Base-by-base conservation (phyloP, 2,113 vertebrate species). In the Phaethornis superciliosus region DNA sequence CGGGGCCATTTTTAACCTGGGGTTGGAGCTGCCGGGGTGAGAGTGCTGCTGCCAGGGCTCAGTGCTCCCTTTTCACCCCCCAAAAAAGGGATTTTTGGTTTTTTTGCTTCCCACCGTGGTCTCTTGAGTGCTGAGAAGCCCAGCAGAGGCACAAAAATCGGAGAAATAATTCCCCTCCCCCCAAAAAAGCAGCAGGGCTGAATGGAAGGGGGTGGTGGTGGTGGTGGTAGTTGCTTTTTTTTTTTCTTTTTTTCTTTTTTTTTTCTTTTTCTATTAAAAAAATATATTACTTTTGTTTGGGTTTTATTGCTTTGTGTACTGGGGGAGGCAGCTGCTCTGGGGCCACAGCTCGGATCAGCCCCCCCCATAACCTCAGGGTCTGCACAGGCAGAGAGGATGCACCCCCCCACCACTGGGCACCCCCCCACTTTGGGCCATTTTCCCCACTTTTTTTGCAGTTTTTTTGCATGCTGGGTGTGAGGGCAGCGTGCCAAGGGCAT, bases 301-400 rank as follows among this genome's bases (percentile, higher is more conserved):
- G 7, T 47, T 47, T 47, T 47, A 47, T 17, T 20, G 18, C 46
- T 47, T 47, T 20, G 19, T 19, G 19, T 47, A 20, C 46, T 51
- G 64, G 65, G 35, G 63, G 82, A 18, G 24, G 56, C n/a, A 40
- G 30, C 65, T 40, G 74, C 84, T 70, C n/a, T 12, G 9, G 69
- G 59, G 21, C 12, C 51, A 51, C 46, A 18, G 46, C 46, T 46
- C 46, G 3, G 17, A 19, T 19, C 79, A 47, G n/a, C 28, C n/a
- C 63, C 85, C 85, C 83, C 78, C 30, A 12, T 18, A 82, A 82
- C 71, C 91, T 91, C 91, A 93, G 91, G 91, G 91, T 81, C 70
- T 85, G 83, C 17, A 0, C 1, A 0, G 2, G 58, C 84, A 65
- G 69, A 62, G 71, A 17, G 47, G 33, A 10, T 4, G 15, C 28